Base-by-base conservation (phyloP, 1,140 invertebrate species). In the Parasteatoda tepidariorum region DNA sequence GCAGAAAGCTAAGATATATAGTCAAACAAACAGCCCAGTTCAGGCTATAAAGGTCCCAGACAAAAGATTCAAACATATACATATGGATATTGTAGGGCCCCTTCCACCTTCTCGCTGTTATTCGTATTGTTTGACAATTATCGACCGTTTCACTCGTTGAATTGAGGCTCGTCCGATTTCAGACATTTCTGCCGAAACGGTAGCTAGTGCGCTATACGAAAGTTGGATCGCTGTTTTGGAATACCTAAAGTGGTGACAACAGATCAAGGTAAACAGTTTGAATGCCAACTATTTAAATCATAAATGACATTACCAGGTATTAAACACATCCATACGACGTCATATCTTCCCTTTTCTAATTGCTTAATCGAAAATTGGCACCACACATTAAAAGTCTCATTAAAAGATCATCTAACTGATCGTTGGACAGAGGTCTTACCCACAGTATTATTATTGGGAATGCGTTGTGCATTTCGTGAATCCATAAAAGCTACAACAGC, bases 351-450 rank as follows among this genome's bases (percentile, higher is more conserved):
- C 3, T 5, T 7, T 5, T 7, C 70, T 6, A 73, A 73, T 22
- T 31, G 70, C 5, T 57, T 55, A 11, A 55, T 73, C 22, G 38
- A 73, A 54, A 54, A 31, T 57, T 54, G 26, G 41, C 70, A 73
- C 34, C 70, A 38, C n/a, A 26, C 31, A 6, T 5, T 73, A 4
- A 73, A 61, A 73, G 7, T n/a, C 9, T 15, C 33, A 7, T n/a
- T 70, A 15, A 70, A 38, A 54, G 18, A 6, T 33, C 67, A 54
- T 34, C 7, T 15, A n/a, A 54, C 33, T 54, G 41, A 70, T 33
- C 33, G 33, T n/a, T 70, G 67, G 67, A 22, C 41, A n/a, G 67
- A 70, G 33, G 67, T 38, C 67, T 33, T 70, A n/a, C 67, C 67
- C 6, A 38, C 31, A 15, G 67, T 70, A 9, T 54, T n/a, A n/a